phyloP scores from a whole-genome alignment of 2,113 vertebrate genomes.

The Ceyx cyanopectus region DNA sequence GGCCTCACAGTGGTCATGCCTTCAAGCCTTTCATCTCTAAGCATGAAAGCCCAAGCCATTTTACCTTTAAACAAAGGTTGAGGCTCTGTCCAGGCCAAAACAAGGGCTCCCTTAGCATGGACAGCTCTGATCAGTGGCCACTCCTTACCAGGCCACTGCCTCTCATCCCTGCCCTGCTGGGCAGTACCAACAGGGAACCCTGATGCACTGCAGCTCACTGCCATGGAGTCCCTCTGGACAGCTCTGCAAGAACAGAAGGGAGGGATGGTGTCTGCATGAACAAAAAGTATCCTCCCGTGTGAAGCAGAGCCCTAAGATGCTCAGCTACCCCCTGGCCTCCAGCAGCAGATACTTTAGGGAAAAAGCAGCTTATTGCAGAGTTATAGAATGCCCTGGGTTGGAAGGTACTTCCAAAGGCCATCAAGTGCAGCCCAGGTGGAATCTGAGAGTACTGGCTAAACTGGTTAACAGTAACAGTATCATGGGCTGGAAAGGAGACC shows the following conservation, averaged over 20 bases:
- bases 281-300: not conserved
- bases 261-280: not conserved
- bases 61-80: not conserved
- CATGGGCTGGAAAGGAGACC: not conserved
- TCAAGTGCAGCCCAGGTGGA: not conserved
- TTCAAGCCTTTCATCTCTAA: not conserved
- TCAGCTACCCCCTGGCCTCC: not conserved
- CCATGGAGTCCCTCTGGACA: not conserved
- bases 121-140: not conserved
- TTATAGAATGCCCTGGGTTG: too few relatives aligned
- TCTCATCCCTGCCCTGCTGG: not conserved
- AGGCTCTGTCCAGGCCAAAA: not conserved
- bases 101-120: not conserved
- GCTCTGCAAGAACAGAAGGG: not conserved
- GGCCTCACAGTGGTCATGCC: not conserved
- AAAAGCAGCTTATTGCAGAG: not conserved
- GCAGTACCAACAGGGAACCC: not conserved
- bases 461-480: accelerated
- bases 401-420: too few relatives aligned
- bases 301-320: not conserved
- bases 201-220: not conserved
- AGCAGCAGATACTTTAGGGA: not conserved
- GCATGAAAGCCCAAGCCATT: not conserved
- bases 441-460: not conserved
- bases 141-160: not conserved